Conservation (phyloP, 2,888 invertebrate genomes). For the Coelinius sp. region DNA sequence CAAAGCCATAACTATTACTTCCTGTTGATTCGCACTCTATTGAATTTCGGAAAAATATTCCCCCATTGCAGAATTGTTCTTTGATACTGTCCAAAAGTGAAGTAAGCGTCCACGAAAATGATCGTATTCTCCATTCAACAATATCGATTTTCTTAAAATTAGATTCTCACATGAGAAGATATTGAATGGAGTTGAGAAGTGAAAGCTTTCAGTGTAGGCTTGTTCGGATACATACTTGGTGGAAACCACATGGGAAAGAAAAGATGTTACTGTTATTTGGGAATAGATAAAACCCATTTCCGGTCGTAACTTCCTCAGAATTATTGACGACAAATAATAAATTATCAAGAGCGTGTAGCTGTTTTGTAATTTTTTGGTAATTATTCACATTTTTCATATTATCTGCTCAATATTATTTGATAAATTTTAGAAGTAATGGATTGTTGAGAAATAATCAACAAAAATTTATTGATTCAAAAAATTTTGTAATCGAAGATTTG, state of each 20-base stretch:
- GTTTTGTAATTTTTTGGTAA: background rate
- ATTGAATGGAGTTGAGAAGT: conserved; percentile 2
- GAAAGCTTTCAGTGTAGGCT: conserved; percentile 6
- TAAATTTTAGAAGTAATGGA: background rate
- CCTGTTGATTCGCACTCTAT: no score
- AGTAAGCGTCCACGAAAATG: no score
- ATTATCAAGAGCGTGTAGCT: background rate
- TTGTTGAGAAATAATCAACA: background rate
- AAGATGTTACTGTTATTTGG: background rate
- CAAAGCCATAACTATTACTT: no score
- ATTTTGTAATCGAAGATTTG: no score
- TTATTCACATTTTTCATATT: background rate
- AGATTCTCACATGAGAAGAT: background rate
- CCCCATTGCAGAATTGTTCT: no score
- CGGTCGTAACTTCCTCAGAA: background rate
- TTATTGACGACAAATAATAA: background rate
- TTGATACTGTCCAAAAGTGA: no score
- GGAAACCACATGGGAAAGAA: background rate
- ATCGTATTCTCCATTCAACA: no score
- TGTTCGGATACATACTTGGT: background rate
- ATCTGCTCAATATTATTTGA: background rate
- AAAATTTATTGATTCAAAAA: background rate
- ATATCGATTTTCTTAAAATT: no score
- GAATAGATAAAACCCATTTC: background rate
- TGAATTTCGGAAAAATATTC: no score